Evolutionary conservation across 2,113 vertebrate genomes (phyloP), one percentile per base, ranked within the genome.

Genomic region (Pithys albifrons): DNA sequence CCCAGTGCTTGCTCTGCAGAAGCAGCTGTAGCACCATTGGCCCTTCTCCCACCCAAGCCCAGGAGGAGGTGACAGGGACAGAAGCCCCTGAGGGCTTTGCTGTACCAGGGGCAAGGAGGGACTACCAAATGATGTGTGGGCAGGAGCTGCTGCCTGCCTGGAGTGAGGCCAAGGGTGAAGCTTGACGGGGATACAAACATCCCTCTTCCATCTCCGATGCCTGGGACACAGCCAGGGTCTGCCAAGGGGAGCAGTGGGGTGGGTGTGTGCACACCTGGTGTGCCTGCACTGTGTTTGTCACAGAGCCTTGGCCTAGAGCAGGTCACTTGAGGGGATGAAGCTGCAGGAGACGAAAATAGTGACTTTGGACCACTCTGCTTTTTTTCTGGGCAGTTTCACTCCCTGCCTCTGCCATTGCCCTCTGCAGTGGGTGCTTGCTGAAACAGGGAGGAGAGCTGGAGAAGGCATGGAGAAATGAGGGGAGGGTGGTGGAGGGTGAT

Each of bases 1-100:
- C 24, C 1, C 12, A 14, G 18, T 35, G 39, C 29, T 43, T 3
- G 37, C 2, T 11, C 57, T 2, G 0, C 3, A 5, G 79, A 23
- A 45, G 49, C n/a, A 2, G 67, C 67, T 19, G 33, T 0, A 0
- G 76, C 84, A 9, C 71, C 3, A 2, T 1, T 2, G 8, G 48
- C 74, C 9, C 74, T 31, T 14, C 16, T 33, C 49, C 9, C 12
- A 1, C 7, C 2, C 35, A 37, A 7, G 5, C 31, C 19, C 19
- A 0, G 57, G 48, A 25, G 37, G 37, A 18, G 45, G 45, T 24
- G 84, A 45, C 57, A 31, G 75, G 72, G 66, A 46, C 67, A 19
- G 25, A 3, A 39, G 19, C 24, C 31, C 54, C 61, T 4, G 67
- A 22, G 37, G 74, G 23, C 37, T 35, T 51, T 19, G 37, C 33